Evolutionary conservation across 2,888 invertebrate species (phyloP).

Genomic region (Alviniconcha strummeri): DNA sequence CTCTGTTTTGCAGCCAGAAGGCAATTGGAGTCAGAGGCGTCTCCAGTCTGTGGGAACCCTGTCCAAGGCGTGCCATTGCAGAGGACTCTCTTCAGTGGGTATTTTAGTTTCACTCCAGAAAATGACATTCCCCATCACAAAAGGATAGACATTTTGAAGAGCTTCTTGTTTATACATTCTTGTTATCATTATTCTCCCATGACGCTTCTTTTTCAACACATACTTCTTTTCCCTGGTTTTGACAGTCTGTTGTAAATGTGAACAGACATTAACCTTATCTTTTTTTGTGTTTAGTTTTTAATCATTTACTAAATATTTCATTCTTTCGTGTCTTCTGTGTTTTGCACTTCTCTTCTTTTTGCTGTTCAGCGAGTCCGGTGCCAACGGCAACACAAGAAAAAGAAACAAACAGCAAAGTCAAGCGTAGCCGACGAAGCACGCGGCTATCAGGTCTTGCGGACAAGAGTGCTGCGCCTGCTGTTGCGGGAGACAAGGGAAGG

Average conservation of each 20-base stretch:
- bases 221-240: no score
- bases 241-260: no score
- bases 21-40: slow-evolving; percentile 17
- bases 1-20: slow-evolving; percentile 26
- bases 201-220: no score
- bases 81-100: slow-evolving; percentile 31
- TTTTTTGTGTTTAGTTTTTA: no score
- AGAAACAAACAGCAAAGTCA: background rate
- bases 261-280: no score
- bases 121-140: background rate
- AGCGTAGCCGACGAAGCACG: background rate
- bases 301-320: no score
- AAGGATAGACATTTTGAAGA: no score
- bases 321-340: no score
- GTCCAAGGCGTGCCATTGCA: slow-evolving; percentile 15
- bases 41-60: slow-evolving; percentile 17
- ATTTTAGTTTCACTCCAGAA: background rate
- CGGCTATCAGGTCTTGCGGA: background rate
- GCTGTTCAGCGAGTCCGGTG: slow-evolving; percentile 14
- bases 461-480: background rate
- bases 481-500: no score
- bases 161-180: no score
- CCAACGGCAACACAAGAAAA: background rate
- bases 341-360: background rate
- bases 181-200: no score